A percentile compares a stretch with the other conserved stretches of the same genome.
Evolutionary conservation across 64 coral and sea anemone genomes (phyloP).

Genomic region (Hydrozoanthus tunicans): DNA sequence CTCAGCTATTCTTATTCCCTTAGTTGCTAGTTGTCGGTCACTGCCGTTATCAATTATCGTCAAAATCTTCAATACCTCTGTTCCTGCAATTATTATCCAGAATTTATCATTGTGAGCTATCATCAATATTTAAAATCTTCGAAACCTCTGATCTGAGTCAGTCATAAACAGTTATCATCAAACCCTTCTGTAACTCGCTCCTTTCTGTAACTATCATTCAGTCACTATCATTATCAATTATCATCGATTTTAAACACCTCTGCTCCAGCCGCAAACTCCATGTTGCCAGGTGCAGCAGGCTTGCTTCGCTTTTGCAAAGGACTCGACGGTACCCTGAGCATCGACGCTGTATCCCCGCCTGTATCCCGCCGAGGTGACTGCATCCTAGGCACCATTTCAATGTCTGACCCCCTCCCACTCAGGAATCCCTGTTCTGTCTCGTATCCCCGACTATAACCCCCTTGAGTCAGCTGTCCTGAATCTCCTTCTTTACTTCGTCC

Average conservation of each 20-base stretch:
- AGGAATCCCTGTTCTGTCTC: conserved; percentile 3
- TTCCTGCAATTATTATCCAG: too few species aligned
- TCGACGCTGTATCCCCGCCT: background rate
- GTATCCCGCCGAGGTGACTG: background rate
- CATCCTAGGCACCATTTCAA: background rate
- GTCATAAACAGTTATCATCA: too few species aligned
- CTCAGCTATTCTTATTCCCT: too few species aligned
- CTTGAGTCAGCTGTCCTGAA: conserved; percentile 1
- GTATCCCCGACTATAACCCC: background rate
- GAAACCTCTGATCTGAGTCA: too few species aligned
- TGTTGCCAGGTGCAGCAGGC: background rate
- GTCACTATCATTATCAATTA: too few species aligned
- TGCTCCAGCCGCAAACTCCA: background rate
- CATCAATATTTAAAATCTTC: too few species aligned
- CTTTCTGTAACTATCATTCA: too few species aligned
- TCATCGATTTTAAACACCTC: background rate
- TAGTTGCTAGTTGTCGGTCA: too few species aligned
- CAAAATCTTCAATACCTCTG: too few species aligned
- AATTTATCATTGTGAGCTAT: too few species aligned
- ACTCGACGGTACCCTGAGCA: conserved; percentile 6
- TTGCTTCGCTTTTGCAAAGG: conserved; percentile 34
- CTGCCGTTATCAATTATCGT: too few species aligned
- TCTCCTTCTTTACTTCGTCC: conserved; percentile 30
- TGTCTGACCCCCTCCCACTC: conserved; percentile 20
- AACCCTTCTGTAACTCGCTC: too few species aligned